phyloP scores from a whole-genome alignment of 1,140 invertebrate species.

The Drosophila tristis region DNA sequence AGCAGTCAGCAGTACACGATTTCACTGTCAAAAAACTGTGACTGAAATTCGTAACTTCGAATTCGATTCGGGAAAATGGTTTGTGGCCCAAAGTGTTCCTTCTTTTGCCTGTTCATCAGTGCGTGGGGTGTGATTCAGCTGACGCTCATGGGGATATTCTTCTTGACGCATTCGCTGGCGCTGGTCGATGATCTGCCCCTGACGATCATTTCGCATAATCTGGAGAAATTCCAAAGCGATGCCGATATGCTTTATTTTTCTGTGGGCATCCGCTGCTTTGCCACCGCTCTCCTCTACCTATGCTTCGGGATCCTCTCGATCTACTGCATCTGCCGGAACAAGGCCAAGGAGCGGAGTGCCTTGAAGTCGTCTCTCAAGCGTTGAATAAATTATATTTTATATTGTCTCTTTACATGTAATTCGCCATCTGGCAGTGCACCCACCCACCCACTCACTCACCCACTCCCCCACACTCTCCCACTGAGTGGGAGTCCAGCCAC shows the following conservation, averaged over 20 bases:
- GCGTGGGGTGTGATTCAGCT: conserved; percentile 59
- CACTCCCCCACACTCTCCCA: conserved; percentile 8
- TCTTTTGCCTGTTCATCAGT: conserved; percentile 54
- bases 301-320: conserved; percentile 22
- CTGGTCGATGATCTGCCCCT: conserved; percentile 26
- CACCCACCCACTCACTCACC: too few relatives aligned
- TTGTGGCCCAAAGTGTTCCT: conserved; percentile 42
- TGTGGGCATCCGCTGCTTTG: conserved; percentile 45
- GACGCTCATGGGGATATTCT: conserved; percentile 44
- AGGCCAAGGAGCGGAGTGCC: conserved; percentile 4
- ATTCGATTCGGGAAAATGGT: conserved; percentile 16
- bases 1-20: conserved; percentile 30
- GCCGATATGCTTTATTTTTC: conserved; percentile 14
- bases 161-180: conserved; percentile 8
- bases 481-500: conserved; percentile 17
- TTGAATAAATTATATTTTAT: conserved; percentile 1
- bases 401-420: not conserved
- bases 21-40: conserved; percentile 37
- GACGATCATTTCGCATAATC: rapidly evolving
- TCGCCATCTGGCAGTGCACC: too few relatives aligned
- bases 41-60: not conserved
- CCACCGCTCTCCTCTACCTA: conserved; percentile 29
- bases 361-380: too few relatives aligned
- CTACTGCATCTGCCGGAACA: conserved; percentile 11
- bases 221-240: conserved; percentile 15